Base-by-base conservation (phyloP, 2,888 invertebrate species). In the Drosophila pseudotalamancana region DNA sequence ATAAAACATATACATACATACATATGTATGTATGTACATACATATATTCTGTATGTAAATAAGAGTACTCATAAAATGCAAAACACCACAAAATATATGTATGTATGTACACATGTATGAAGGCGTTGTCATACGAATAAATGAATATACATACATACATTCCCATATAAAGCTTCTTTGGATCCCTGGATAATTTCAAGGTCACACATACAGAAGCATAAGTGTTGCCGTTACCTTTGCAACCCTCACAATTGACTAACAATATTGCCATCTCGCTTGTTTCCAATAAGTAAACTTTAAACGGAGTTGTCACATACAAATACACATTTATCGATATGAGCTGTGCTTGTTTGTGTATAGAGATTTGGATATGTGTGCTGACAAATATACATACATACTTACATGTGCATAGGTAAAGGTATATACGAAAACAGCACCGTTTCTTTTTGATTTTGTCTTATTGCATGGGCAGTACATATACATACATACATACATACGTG, bases 151-250 rank as follows among this genome's bases (percentile, higher is more conserved):
- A 23, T 11, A 14, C 6, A 9, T 9, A 12, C 21, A 31, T 27
- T 43, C 40, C 54, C 46, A 27, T 43, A 37, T 12, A 40, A 31
- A 60, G 65, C 71, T 65, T 74, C 54, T 45, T 16, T 46, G 12
- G 16, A 8, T 14, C n/a, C 25, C 56, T 62, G 37, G 60, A 35
- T 35, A 61, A 74, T 69, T 72, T 72, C 72, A 72, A 72, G 72
- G 72, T 72, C 72, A 74, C 57, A 32, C 29, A 59, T 56, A 54
- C 16, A 64, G 31, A 19, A 37, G 6, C 25, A 51, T 54, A 54
- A 29, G 12, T 8, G 21, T 5, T 23, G 54, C 54, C 46, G 62
- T 68, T 57, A 62, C 43, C 50, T 63, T 74, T 69, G 16, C 63
- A 72, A 64, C 74, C 74, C 74, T 68, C 54, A 46, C 34, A 27